Evolutionary conservation across 2,797 vertebrate species (phyloP), one percentile per base, ranked within the genome.

Genomic region (Antrozous pallidus): DNA sequence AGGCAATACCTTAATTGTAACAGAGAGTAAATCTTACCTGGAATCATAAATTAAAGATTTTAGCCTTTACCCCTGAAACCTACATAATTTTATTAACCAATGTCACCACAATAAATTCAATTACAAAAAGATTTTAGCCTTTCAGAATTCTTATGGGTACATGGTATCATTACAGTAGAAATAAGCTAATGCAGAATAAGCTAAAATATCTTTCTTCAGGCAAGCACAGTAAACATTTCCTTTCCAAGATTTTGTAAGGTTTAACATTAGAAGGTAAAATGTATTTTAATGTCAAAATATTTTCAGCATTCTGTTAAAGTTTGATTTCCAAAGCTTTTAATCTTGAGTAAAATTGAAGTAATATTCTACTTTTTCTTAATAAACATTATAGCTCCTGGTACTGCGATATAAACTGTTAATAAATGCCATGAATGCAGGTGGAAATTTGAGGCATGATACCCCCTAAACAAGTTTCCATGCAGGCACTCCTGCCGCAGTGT

Each of bases 281-380:
- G 1, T 87, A 83, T 93, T 91, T 92, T 82, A 94, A 89, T 54
- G 77, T 92, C 56, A 95, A 91, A 95, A 94, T 90, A 91, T 96
- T 94, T 92, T 96, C 24, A 28, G 71, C 65, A 49, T 47, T 51
- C n/a, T 93, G 18, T 51, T 88, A 95, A 93, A 58, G 78, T 24
- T 65, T 94, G 85, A 91, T 94, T 87, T 94, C 92, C 80, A 95
- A 92, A 95, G 40, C 36, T 88, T 86, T 90, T 88, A 73, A 82
- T 83, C 24, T 82, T 85, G 47, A 95, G n/a, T 89, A 92, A 94
- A 94, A 96, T 49, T 82, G 33, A 8, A 79, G 10, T 28, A 69
- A 61, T 22, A 0, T 67, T 75, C 90, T 71, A 87, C 80, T 84
- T 82, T 91, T 91, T 38, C 45, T 73, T 67, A 87, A 84, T 78